Base-by-base conservation (phyloP, 1,140 invertebrate genomes). In the Pseudomyrmex sp. region DNA sequence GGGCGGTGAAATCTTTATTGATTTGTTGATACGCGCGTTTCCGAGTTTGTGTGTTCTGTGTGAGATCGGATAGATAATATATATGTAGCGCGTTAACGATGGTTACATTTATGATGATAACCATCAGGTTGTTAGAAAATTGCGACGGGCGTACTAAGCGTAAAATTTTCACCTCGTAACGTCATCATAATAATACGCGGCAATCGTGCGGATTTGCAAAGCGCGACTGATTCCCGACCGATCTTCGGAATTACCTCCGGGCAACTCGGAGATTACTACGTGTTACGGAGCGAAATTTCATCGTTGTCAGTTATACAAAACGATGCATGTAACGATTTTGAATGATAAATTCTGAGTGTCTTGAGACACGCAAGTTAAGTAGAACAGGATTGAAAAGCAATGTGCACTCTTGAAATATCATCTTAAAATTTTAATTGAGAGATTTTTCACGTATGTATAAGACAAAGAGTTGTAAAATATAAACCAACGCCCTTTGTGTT, bases 121-220 rank as follows among this genome's bases (percentile, higher is more conserved):
- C 18, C 12, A 69, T 69, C 18, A 58, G 15, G 0, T 10, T 23
- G 54, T 69, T 70, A 46, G 65, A 70, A 59, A 79, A 79, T 77
- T 54, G 50, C 62, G 13, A 58, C 13, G 20, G 5, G 35, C 4
- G 46, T 58, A 13, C 52, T 48, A 79, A 70, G 75, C 26, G 50
- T 70, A 46, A 79, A 59, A 69, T 69, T 61, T 59, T 79, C 65
- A 70, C 52, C 35, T 70, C 9, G 54, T 59, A 59, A 70, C 13
- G 15, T 44, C 44, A 18, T 79, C 44, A 48, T 56, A 79, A 58
- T 79, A 69, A 69, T 79, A 20, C 20, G 26, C 35, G 35, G 10
- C 70, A 69, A 79, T 79, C 76, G 46, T 69, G 20, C 48, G 44
- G 54, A 70, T 69, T 69, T 48, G 65, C 54, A 79, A 79, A 79